phyloP scores from a whole-genome alignment of 2,113 vertebrate species.

The Odocoileus hemionus region DNA sequence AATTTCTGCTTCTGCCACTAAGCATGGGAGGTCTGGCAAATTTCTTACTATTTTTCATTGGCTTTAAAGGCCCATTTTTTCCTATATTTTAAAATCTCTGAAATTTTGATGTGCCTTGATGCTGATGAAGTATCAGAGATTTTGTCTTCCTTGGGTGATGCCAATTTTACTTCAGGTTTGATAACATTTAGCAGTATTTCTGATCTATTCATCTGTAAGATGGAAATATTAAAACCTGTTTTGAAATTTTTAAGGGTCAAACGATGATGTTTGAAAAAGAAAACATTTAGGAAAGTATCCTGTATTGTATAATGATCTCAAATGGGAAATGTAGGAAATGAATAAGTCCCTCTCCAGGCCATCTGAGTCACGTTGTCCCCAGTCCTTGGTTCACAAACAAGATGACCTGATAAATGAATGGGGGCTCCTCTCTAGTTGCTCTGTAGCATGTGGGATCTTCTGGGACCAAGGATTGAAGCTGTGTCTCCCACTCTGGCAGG shows the following conservation, averaged over 20 bases:
- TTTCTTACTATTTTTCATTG: neutral
- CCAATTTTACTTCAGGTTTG: neutral
- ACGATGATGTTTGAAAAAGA: neutral
- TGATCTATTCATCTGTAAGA: neutral
- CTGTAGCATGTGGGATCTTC: neutral
- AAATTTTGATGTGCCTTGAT: neutral
- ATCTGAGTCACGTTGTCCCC: neutral
- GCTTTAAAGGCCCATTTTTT: neutral
- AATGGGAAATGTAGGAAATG: neutral
- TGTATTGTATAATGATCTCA: neutral
- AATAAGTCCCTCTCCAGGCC: neutral
- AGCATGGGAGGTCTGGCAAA: fast-evolving
- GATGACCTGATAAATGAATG: neutral
- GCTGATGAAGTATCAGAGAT: neutral
- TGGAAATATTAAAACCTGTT: neutral
- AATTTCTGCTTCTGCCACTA: neutral
- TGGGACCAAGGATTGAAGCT: neutral
- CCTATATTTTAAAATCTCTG: neutral
- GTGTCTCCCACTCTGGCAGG: neutral
- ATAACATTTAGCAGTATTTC: neutral
- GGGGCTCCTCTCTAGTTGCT: neutral
- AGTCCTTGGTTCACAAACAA: neutral
- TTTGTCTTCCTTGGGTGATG: neutral
- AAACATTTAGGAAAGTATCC: neutral
- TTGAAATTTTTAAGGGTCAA: neutral